Conservation (phyloP, 2,113 vertebrate species). For the Oreochromis aureus region DNA sequence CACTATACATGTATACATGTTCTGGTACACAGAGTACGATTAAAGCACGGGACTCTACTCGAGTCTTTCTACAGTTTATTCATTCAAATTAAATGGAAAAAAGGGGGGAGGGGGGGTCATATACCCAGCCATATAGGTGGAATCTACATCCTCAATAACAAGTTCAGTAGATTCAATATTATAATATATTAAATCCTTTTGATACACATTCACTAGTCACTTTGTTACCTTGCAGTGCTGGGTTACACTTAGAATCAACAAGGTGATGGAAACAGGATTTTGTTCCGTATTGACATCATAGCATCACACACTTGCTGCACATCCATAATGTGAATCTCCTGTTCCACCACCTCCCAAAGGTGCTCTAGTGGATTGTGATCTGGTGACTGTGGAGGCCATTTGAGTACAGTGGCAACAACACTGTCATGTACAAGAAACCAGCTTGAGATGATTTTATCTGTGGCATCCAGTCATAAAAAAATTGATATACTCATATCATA, state of each 20-base stretch:
- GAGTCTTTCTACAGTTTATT: neutral
- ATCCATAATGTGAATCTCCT: neutral
- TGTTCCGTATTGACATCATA: neutral
- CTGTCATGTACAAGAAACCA: neutral
- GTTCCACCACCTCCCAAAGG: neutral
- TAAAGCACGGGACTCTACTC: neutral
- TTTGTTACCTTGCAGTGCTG: neutral
- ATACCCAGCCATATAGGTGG: accelerated
- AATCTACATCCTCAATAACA: neutral
- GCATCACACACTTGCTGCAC: neutral
- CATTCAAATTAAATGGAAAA: neutral
- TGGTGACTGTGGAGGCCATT: neutral
- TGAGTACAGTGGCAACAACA: neutral
- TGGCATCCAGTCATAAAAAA: neutral
- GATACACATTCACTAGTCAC: neutral
- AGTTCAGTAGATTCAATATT: neutral
- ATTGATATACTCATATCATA: neutral
- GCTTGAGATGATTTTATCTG: neutral
- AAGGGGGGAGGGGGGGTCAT: accelerated
- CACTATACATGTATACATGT: neutral
- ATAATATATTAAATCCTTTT: neutral
- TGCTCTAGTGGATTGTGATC: neutral
- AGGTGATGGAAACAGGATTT: neutral
- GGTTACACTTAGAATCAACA: neutral
- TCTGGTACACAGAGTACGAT: neutral